Conservation (phyloP, 1,140 invertebrate genomes). For the Pseudobourletiella spinata region DNA sequence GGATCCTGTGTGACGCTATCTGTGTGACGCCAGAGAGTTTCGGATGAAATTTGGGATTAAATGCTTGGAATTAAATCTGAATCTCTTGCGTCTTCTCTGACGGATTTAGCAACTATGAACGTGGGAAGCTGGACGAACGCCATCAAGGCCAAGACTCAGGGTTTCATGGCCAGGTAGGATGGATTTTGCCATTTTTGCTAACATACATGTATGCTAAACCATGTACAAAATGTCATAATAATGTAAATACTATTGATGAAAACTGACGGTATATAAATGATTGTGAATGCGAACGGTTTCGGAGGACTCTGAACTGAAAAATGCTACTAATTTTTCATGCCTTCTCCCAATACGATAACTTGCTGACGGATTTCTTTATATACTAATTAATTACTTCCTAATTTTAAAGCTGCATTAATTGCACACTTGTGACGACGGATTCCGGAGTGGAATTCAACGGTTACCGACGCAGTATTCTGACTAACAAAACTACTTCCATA, state of each 20-base stretch:
- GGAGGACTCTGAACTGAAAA: not conserved
- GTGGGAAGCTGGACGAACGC: constrained; percentile 25
- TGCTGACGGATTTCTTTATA: not conserved
- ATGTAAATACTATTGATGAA: not conserved
- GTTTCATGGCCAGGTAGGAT: constrained; percentile 27
- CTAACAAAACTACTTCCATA: not conserved
- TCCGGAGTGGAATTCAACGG: not conserved
- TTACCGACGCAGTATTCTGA: not conserved
- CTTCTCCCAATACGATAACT: not conserved
- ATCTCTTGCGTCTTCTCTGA: not conserved
- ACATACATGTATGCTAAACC: not conserved
- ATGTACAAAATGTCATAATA: not conserved
- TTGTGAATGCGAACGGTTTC: not conserved
- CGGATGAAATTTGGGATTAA: too few relatives aligned
- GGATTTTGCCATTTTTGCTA: not conserved
- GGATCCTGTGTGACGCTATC: too few relatives aligned
- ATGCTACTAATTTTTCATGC: not conserved
- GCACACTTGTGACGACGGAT: not conserved
- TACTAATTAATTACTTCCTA: not conserved
- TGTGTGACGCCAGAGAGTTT: too few relatives aligned
- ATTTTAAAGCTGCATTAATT: not conserved
- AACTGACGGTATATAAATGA: not conserved
- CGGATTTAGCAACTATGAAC: constrained; percentile 23
- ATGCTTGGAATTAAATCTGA: not conserved
- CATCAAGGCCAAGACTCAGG: constrained; percentile 25